Evolutionary conservation across 2,797 vertebrate genomes (phyloP), one percentile per base, ranked within the genome.

Genomic region (Fistularia tabacaria): DNA sequence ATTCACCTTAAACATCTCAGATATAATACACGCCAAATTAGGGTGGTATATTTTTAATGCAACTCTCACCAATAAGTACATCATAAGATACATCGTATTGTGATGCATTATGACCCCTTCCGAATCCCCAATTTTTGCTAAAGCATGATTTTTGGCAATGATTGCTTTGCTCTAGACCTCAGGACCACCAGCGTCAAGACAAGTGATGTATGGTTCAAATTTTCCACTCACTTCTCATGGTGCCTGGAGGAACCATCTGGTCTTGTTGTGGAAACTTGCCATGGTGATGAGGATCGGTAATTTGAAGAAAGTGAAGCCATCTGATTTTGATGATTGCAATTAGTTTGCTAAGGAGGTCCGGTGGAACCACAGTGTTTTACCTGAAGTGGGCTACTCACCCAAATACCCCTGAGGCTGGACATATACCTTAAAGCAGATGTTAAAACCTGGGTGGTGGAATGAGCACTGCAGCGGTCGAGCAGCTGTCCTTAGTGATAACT

Each of bases 221-320:
- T 74, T 80, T 76, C 79, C 38, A 61, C 40, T 66, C 43, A 44
- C 64, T 73, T 59, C 36, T 40, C 55, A n/a, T n/a, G 53, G 59
- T 37, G 72, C 68, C 66, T 51, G 55, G 57, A 80, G 69, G 46
- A 75, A 74, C 77, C 85, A 79, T 85, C 85, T 84, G 82, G 69
- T 57, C 75, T 57, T 76, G 65, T 51, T 67, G 73, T 76, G 67
- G 59, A 77, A 77, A 73, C 62, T 59, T 64, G 57, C 57, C 69
- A 63, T 57, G 25, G 60, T 44, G 77, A 84, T 78, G 57, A 80
- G 82, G 81, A 85, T 69, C 72, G 80, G 87, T 83, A 47, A 61
- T 57, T 76, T 63, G 46, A 10, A n/a, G 51, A 65, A 70, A 74
- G 71, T 72, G 46, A 51, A 76, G 61, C 54, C 25, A 25, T 25